Evolutionary conservation across 2,113 vertebrate species (phyloP).

Genomic region (Lophura nycthemera): DNA sequence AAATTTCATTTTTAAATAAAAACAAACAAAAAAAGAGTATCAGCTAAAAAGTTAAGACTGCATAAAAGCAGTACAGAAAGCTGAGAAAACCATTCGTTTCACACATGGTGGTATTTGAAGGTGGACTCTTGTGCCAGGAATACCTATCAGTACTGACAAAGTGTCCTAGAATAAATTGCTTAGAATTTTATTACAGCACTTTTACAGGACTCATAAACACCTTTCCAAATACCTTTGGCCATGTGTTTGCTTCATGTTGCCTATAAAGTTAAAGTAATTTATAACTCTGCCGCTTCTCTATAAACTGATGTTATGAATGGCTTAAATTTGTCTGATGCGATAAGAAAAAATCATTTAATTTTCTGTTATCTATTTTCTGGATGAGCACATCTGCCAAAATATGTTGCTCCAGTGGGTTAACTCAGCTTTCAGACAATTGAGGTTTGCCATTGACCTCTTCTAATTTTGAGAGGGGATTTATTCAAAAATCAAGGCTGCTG

Average conservation of each 20-base stretch:
- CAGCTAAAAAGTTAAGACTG: neutral
- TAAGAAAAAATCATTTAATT: conserved; percentile 30
- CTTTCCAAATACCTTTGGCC: conserved; percentile 9
- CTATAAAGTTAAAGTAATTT: conserved; percentile 47
- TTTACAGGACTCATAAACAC: conserved; percentile 24
- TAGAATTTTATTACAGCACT: neutral
- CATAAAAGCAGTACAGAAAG: neutral
- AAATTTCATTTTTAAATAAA: neutral
- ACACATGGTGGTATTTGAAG: neutral
- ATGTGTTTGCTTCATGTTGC: conserved; percentile 32
- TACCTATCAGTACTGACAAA: neutral
- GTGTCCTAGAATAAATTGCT: neutral
- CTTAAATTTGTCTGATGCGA: conserved; percentile 31
- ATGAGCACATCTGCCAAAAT: conserved; percentile 31
- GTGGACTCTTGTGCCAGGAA: neutral
- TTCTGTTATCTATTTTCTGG: conserved; percentile 53
- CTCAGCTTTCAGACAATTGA: neutral
- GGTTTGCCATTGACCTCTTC: neutral
- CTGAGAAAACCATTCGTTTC: neutral
- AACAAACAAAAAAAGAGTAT: neutral
- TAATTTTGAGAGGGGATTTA: conserved; percentile 5
- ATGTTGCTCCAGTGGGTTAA: conserved; percentile 3
- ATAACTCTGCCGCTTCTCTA: conserved; percentile 10
- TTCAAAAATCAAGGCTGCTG: conserved; percentile 8
- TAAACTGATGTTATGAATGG: conserved; percentile 21